Percentiles rank a stretch among this genome's conserved stretches.
Conservation (phyloP, 2,113 vertebrate species). For the Amphilophus citrinellus region DNA sequence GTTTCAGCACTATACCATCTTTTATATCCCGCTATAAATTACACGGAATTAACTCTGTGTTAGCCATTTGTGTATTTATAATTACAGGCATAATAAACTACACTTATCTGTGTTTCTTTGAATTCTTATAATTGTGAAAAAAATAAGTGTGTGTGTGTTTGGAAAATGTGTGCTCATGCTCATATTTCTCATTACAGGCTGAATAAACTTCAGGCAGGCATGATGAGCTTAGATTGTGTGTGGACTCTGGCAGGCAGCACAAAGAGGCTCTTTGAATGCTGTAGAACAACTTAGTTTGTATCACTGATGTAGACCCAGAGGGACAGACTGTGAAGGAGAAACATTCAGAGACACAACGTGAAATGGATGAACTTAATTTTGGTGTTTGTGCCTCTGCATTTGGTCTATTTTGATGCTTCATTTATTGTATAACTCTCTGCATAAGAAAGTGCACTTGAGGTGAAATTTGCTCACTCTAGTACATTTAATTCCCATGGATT, state of each 20-base stretch:
- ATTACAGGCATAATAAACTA: constrained; percentile 36
- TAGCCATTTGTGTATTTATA: constrained; percentile 19
- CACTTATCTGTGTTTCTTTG: constrained; percentile 28
- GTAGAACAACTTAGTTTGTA: constrained; percentile 40
- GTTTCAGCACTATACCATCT: constrained; percentile 67
- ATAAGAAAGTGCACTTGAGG: neutral
- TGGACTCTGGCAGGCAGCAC: constrained; percentile 58
- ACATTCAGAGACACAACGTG: constrained; percentile 13
- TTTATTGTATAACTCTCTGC: neutral
- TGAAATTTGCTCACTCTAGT: neutral
- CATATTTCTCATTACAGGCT: constrained; percentile 54
- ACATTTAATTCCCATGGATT: neutral
- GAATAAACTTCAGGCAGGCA: constrained; percentile 51
- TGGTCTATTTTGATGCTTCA: neutral
- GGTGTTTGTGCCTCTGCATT: neutral
- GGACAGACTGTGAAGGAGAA: constrained; percentile 29
- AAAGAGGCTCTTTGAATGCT: constrained; percentile 61
- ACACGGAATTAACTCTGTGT: constrained; percentile 37
- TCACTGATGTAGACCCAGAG: constrained; percentile 43
- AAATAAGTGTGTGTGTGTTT: constrained; percentile 13
- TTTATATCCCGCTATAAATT: constrained; percentile 64
- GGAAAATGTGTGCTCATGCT: constrained; percentile 20
- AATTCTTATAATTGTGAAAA: constrained; percentile 37
- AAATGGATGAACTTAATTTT: constrained; percentile 37
- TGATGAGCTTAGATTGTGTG: constrained; percentile 14